These are phyloP conservation scores for Koerneria pararmatus DNA, from an alignment of 2,888 invertebrate genomes.

Conservation along the genomic window DNA sequence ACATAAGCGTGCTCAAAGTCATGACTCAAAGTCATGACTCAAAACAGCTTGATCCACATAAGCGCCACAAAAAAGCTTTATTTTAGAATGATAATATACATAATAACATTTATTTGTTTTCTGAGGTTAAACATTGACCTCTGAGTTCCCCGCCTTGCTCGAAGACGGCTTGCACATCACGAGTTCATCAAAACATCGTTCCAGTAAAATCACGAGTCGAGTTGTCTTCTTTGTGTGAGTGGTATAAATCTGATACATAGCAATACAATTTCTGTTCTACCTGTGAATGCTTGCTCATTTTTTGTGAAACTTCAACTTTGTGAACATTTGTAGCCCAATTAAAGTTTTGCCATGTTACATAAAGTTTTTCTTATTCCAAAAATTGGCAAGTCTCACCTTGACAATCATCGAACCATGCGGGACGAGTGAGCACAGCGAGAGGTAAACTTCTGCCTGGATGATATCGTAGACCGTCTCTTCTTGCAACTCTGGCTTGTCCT, in stretches of 20 bases:
- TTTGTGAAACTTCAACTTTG: no score
- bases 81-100: no score
- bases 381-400: constrained; percentile 31
- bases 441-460: constrained; percentile 27
- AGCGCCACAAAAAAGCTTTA: no score
- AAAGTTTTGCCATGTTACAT: no score
- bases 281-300: background rate
- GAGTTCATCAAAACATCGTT: constrained; percentile 25
- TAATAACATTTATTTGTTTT: background rate
- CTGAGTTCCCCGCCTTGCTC: constrained; percentile 43
- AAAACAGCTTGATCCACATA: no score
- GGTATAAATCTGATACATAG: constrained; percentile 13
- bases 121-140: constrained; percentile 23
- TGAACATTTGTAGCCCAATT: no score
- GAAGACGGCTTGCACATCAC: constrained; percentile 33
- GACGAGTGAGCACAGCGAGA: constrained; percentile 29
- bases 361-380: no score
- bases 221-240: constrained; percentile 24
- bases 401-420: constrained; percentile 33
- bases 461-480: constrained; percentile 29
- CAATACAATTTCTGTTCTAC: background rate
- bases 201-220: constrained; percentile 26
- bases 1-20: no score
- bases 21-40: no score
- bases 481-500: constrained; percentile 36